These are phyloP conservation scores for Micrasema longulum DNA, from an alignment of 1,140 invertebrate species.

Conservation along the genomic window DNA sequence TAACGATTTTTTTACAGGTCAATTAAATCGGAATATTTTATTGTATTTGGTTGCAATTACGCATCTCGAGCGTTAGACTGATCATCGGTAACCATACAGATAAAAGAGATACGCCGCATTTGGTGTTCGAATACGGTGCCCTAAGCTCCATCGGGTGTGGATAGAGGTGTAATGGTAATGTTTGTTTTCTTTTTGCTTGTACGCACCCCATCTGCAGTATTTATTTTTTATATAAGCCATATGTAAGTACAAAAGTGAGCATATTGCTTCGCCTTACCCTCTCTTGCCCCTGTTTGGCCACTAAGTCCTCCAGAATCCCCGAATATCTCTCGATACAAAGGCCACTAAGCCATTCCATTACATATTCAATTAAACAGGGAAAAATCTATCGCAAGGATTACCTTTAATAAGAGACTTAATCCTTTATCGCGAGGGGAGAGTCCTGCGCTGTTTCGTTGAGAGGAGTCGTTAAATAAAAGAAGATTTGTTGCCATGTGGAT, in stretches of 20 bases:
- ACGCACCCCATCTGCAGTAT: slow-evolving; percentile 28
- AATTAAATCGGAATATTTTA: no score
- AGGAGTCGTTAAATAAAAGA: slow-evolving; percentile 24
- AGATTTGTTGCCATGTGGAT: slow-evolving; percentile 29
- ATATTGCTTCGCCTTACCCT: slow-evolving; percentile 40
- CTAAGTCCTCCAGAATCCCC: slow-evolving; percentile 58
- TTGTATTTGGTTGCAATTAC: no score
- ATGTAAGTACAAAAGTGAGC: slow-evolving; percentile 49
- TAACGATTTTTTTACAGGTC: no score
- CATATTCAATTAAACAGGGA: slow-evolving; percentile 70
- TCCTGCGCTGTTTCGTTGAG: slow-evolving; percentile 22
- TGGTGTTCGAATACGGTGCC: no score
- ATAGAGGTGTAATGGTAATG: no score
- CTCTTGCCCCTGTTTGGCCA: slow-evolving; percentile 40
- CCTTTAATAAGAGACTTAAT: slow-evolving; percentile 53
- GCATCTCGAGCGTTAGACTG: no score
- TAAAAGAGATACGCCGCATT: no score
- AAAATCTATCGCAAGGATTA: slow-evolving; percentile 66
- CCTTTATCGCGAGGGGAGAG: slow-evolving; percentile 38
- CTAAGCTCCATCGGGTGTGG: no score
- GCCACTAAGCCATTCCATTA: slow-evolving; percentile 61
- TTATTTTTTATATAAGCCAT: slow-evolving; percentile 54
- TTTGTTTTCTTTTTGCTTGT: no score
- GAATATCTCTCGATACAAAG: slow-evolving; percentile 57
- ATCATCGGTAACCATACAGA: no score